Base-by-base conservation (phyloP, 2,113 vertebrate species). In the Falcunculus frontatus region DNA sequence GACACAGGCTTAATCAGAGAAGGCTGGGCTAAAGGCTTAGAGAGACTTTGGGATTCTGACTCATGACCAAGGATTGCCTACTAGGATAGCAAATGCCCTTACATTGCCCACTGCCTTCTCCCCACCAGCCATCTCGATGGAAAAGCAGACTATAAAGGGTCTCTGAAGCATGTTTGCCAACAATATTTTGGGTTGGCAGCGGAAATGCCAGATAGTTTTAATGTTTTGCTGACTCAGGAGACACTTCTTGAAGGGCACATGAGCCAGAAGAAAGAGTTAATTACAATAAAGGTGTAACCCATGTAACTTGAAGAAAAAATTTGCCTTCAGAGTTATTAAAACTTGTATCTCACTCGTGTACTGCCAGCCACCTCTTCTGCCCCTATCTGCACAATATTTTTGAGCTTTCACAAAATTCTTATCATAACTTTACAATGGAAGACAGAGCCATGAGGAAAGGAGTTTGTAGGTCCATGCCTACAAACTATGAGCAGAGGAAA, bases 281-380 rank as follows among this genome's bases (percentile, higher is more conserved):
- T 74, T 67, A 46, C 37, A 49, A 10, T 11, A 14, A 84, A 86
- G 6, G 0, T 42, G 16, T 57, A 67, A 65, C 4, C 14, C 7
- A 35, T 2, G 9, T 16, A 3, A 37, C 15, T 41, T 37, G 59
- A 56, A 68, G 8, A 78, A 56, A 69, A 90, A 65, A 65, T 8
- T 39, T 69, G 2, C 13, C 33, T 65, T 7, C 3, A 67, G 9
- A 70, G 3, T 9, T 89, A 83, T 27, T 35, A 35, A 85, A 94
- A 47, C 2, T n/a, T 69, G 2, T 16, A 47, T 72, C 46, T 69
- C 4, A 0, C 6, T 77, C 16, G 32, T 30, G 8, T 65, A 9
- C 26, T 86, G 25, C 33, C 29, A 53, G 19, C 0, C 5, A 72
- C 3, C 7, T 62, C 23, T 81, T 81, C 81, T 49, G 13, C 7